These are phyloP conservation scores for Hippocampus comes DNA, from an alignment of 2,113 vertebrate genomes.

Conservation along the genomic window DNA sequence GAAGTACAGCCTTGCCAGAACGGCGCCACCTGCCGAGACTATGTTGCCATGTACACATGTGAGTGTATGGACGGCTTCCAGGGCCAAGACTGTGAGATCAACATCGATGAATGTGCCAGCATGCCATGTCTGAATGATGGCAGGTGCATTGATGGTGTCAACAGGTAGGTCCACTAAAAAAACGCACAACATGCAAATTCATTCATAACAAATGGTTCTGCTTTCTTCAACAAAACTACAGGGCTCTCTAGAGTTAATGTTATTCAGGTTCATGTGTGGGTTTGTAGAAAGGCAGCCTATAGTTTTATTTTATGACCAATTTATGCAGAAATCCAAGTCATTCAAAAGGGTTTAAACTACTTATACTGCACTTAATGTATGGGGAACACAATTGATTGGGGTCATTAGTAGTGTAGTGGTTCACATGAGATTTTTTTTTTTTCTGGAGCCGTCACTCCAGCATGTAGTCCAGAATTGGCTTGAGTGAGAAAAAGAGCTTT, in stretches of 20 bases:
- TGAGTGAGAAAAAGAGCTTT: too few relatives aligned
- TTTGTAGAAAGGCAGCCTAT: not conserved
- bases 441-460: not conserved
- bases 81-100: slow-evolving; percentile 80
- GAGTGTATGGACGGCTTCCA: slow-evolving; percentile 79
- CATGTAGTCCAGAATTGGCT: too few relatives aligned
- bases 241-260: not conserved
- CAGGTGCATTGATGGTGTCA: slow-evolving; percentile 77
- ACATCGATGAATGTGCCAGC: slow-evolving; percentile 86
- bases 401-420: not conserved
- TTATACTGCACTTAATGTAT: too few relatives aligned
- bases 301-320: not conserved
- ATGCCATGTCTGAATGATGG: slow-evolving; percentile 80
- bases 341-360: too few relatives aligned
- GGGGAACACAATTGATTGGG: too few relatives aligned
- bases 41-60: slow-evolving; percentile 82
- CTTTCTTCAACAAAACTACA: not conserved
- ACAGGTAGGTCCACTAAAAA: slow-evolving; percentile 72
- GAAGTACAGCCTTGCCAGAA: slow-evolving; percentile 83
- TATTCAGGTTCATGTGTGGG: not conserved
- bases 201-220: not conserved
- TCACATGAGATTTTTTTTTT: not conserved
- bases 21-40: slow-evolving; percentile 80
- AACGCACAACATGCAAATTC: not conserved
- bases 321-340: not conserved